Evolutionary conservation across 2,797 vertebrate species (phyloP).

Genomic region (Valencia hispanica): DNA sequence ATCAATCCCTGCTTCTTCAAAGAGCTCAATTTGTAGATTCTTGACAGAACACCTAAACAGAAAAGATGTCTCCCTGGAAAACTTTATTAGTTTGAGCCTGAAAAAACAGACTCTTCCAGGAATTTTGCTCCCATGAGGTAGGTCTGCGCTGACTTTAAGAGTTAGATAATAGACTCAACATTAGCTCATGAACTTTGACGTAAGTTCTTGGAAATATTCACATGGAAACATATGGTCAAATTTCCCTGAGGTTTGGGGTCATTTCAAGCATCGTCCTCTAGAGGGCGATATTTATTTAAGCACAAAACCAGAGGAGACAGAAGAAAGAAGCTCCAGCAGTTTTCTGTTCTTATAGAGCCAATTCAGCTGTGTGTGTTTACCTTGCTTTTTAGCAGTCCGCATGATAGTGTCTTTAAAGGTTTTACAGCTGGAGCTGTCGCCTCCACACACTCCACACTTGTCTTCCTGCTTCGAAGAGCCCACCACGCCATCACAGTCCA

Average conservation of each 20-base stretch:
- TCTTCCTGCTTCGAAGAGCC: constrained; percentile 94
- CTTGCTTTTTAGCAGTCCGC: constrained; percentile 87
- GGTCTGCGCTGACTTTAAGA: constrained; percentile 14
- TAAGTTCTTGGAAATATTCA: constrained; percentile 39
- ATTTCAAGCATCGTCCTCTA: constrained; percentile 41
- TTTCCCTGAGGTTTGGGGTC: constrained; percentile 11
- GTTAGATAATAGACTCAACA: constrained; percentile 35
- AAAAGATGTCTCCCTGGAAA: constrained; percentile 7
- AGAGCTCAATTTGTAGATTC: constrained; percentile 34
- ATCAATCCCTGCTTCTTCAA: not conserved
- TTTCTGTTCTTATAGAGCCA: constrained; percentile 4
- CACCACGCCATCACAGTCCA: constrained; percentile 92
- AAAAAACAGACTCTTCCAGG: constrained; percentile 23
- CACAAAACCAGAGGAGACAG: constrained; percentile 7
- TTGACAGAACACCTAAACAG: constrained; percentile 4
- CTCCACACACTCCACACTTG: constrained; percentile 95
- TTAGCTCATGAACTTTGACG: constrained; percentile 22
- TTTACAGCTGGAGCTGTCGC: constrained; percentile 93
- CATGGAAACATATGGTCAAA: constrained; percentile 29
- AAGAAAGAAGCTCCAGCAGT: not conserved
- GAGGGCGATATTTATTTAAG: constrained; percentile 66
- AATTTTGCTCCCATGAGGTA: constrained; percentile 19
- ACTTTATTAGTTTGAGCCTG: constrained; percentile 22
- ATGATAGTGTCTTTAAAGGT: constrained; percentile 92
- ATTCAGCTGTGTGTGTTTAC: constrained; percentile 24